A percentile compares a stretch with the other conserved stretches of the same genome.
phyloP scores from a whole-genome alignment of 2,888 invertebrate species.

The Napeogenes sylphis region DNA sequence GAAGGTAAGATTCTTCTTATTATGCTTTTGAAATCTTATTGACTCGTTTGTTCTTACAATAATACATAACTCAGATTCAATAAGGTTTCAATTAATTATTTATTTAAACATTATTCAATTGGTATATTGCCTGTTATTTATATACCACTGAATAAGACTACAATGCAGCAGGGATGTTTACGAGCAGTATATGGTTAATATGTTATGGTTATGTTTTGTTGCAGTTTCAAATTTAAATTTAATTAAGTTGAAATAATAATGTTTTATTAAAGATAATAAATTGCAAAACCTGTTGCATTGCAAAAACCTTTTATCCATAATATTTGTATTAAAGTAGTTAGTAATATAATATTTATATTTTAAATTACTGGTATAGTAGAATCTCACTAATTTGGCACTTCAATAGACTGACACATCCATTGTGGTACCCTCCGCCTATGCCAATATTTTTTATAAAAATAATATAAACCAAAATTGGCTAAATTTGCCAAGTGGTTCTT shows the following conservation, averaged over 20 bases:
- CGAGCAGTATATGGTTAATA: constrained; percentile 2
- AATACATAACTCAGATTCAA: constrained; percentile 36
- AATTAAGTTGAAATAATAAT: background rate
- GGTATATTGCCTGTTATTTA: background rate
- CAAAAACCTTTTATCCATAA: constrained; percentile 1
- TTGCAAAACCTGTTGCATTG: constrained; percentile 27
- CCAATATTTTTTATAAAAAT: too few relatives aligned
- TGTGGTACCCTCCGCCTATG: too few relatives aligned
- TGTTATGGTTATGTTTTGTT: constrained; percentile 49
- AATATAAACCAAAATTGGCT: too few relatives aligned
- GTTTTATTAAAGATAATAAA: background rate
- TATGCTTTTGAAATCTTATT: constrained; percentile 46
- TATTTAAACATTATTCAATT: constrained; percentile 9
- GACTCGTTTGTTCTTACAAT: constrained; percentile 35
- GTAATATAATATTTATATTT: background rate
- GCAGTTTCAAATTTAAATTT: constrained; percentile 52
- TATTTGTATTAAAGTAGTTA: background rate
- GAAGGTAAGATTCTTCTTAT: constrained; percentile 59
- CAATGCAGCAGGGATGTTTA: constrained; percentile 40
- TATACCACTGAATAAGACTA: constrained; percentile 16
- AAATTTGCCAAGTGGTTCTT: too few relatives aligned
- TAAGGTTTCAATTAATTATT: constrained; percentile 38
- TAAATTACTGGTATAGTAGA: too few relatives aligned
- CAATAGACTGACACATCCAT: too few relatives aligned
- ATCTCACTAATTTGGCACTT: too few relatives aligned